Evolutionary conservation across 92 coral and sea anemone species (phyloP).

Genomic region (Parazoanthus atlanticus): DNA sequence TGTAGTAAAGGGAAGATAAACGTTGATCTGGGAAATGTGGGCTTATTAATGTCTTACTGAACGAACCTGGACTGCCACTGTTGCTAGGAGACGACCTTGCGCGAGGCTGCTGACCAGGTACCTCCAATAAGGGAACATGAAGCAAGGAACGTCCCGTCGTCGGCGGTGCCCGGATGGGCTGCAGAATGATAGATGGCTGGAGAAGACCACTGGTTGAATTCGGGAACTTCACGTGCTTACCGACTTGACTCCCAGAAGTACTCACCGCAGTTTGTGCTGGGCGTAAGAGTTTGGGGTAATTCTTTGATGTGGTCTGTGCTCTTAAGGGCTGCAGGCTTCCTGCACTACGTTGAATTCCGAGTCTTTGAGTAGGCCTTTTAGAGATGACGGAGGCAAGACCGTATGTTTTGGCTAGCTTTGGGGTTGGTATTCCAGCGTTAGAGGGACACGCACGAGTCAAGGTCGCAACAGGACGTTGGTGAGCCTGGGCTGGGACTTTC

Average conservation of each 20-base stretch:
- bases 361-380: not conserved
- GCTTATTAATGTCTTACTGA: not conserved
- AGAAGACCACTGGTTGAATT: not conserved
- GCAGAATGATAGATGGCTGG: constrained; percentile 15
- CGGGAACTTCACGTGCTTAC: not conserved
- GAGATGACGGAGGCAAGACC: not conserved
- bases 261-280: not conserved
- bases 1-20: too few species aligned
- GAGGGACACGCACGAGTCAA: not conserved
- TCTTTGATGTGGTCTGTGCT: not conserved
- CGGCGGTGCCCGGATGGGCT: not conserved
- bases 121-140: not conserved
- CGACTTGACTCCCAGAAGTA: not conserved
- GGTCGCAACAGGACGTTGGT: not conserved
- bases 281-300: not conserved
- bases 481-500: not conserved
- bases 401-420: not conserved
- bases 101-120: not conserved
- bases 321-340: not conserved
- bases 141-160: constrained; percentile 4
- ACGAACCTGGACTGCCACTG: constrained; percentile 8
- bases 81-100: not conserved
- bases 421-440: not conserved
- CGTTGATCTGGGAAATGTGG: too few species aligned
- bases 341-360: not conserved